Base-by-base conservation (phyloP, 2,113 vertebrate genomes). In the Cottus gobio region DNA sequence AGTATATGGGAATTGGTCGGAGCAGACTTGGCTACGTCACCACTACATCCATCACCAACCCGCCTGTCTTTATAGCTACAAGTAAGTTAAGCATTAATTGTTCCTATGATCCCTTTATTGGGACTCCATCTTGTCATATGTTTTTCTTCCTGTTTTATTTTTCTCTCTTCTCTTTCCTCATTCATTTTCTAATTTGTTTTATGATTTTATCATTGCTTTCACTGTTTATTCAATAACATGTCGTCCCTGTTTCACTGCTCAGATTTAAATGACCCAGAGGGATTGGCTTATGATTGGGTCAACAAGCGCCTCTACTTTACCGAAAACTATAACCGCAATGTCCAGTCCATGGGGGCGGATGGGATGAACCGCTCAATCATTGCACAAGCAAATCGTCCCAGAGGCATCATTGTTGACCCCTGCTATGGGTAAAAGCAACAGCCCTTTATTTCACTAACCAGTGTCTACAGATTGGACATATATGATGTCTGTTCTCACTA, bases 241-340 rank as follows among this genome's bases (percentile, higher is more conserved):
- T 60, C 2, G 7, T 70, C 24, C 65, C 3, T 61, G 22, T 75
- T 48, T 3, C 57, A 36, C 79, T 73, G 84, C 28, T 22, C 84
- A 98, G 97, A 95, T 93, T 84, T 96, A 87, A 95, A 96, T 71
- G 90, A 93, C 89, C 94, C 95, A 50, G 95, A 97, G 83, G 97
- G 97, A 73, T 93, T 98, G 89, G 97, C 97, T 3, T 99, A 96
- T 90, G 97, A 99, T 48, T 99, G 97, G 97, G 93, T 97, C 91
- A 95, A 97, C 85, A 95, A 94, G 84, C 95, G 97, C 84, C 85
- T 99, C 87, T 99, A 97, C 86, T 97, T 96, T 75, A 98, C 96
- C 57, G 97, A 99, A 85, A 96, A 95, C 76, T 85, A 91, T 65
- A 95, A 93, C 30, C 90, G 94, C 67, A 97, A 96, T 5, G 95